phyloP scores from a whole-genome alignment of 2,113 vertebrate genomes.

The Phylloscopus trochiloides region DNA sequence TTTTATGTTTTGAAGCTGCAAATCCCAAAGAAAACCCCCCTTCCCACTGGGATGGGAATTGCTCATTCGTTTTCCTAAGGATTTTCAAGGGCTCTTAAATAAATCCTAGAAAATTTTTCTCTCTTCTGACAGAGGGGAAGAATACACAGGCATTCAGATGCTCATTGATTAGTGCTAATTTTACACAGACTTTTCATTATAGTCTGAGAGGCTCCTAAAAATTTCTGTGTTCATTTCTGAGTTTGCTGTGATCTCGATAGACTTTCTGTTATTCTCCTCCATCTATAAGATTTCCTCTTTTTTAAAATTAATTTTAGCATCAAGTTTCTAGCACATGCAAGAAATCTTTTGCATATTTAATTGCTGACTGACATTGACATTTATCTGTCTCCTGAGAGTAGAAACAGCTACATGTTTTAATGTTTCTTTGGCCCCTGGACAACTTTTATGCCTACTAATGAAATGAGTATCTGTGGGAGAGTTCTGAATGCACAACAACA shows the following conservation, averaged over 20 bases:
- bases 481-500: neutral
- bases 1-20: neutral
- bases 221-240: neutral
- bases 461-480: neutral
- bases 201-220: neutral
- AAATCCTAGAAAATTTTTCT: neutral
- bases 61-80: neutral
- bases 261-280: neutral
- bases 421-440: neutral
- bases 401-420: neutral
- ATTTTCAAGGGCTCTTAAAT: slow-evolving; percentile 26
- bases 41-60: neutral
- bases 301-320: neutral
- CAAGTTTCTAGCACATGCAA: neutral
- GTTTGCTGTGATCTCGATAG: neutral
- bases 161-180: neutral
- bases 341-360: neutral
- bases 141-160: neutral
- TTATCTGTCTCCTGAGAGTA: neutral
- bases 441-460: neutral
- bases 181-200: neutral
- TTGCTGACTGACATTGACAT: neutral
- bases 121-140: neutral
- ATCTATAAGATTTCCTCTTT: neutral
- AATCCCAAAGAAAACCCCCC: neutral